These are phyloP conservation scores for Ancistrus triradiatus DNA, from an alignment of 2,113 vertebrate species.

Conservation along the genomic window DNA sequence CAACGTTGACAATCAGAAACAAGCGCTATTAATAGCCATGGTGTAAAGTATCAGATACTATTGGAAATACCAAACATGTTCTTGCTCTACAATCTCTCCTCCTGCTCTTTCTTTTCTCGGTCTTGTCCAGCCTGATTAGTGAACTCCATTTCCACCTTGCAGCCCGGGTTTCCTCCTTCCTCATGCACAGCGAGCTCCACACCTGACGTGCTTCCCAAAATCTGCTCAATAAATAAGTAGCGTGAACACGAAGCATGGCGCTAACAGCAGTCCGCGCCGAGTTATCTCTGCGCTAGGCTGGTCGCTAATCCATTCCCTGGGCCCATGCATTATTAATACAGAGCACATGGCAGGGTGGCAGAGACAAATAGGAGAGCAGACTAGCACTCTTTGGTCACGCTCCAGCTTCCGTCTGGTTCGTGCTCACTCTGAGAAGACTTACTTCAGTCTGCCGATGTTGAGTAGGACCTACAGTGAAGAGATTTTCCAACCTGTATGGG, in stretches of 20 bases:
- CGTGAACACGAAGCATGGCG: constrained; percentile 24
- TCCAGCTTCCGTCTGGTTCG: constrained; percentile 88
- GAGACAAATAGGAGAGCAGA: constrained; percentile 96
- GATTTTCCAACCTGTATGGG: too few relatives aligned
- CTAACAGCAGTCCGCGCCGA: constrained; percentile 54
- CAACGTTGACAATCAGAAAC: too few relatives aligned
- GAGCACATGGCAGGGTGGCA: constrained; percentile 91
- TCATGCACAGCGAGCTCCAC: constrained; percentile 69
- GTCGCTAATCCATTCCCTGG: constrained; percentile 95
- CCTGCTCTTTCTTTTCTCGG: constrained; percentile 28
- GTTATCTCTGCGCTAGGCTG: constrained; percentile 88
- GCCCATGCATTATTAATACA: constrained; percentile 99
- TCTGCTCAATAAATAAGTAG: constrained; percentile 75
- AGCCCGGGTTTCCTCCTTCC: constrained; percentile 55
- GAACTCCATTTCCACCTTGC: constrained; percentile 80
- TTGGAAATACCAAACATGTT: too few relatives aligned
- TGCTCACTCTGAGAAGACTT: too few relatives aligned
- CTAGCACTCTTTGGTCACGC: constrained; percentile 98
- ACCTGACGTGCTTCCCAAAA: constrained; percentile 70
- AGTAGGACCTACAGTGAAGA: too few relatives aligned
- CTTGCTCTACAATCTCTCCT: too few relatives aligned
- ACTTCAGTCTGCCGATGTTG: too few relatives aligned
- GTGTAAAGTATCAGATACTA: too few relatives aligned
- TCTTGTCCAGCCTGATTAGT: constrained; percentile 93
- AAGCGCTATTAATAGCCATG: too few relatives aligned